phyloP scores from a whole-genome alignment of 2,888 invertebrate species.

The Trichopoda pennipes region DNA sequence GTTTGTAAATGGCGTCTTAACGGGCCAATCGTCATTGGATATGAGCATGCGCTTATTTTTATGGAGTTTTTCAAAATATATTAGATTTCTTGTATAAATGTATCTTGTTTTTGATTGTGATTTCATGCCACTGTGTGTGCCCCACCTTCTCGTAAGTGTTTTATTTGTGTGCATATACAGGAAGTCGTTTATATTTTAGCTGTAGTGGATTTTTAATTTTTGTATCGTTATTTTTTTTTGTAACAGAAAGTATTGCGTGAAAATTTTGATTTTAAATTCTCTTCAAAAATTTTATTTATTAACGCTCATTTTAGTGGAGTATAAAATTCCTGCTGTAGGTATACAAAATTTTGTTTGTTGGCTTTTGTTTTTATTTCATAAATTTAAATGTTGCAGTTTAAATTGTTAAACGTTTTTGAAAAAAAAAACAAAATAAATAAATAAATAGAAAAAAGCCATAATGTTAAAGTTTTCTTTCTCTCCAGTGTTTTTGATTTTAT shows the following conservation, averaged over 20 bases:
- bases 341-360: slow-evolving; percentile 1
- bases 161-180: not conserved
- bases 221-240: slow-evolving; percentile 26
- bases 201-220: slow-evolving; percentile 6
- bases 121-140: slow-evolving; percentile 40
- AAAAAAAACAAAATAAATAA: not conserved
- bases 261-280: slow-evolving; percentile 40
- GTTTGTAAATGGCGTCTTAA: slow-evolving; percentile 79
- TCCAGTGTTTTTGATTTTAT: slow-evolving; percentile 31
- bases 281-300: slow-evolving; percentile 48
- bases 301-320: slow-evolving; percentile 59
- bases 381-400: slow-evolving; percentile 23
- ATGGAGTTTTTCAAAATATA: slow-evolving; percentile 23
- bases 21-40: slow-evolving; percentile 79
- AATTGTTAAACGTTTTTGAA: slow-evolving; percentile 47
- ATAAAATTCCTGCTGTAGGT: slow-evolving; percentile 50
- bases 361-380: not conserved
- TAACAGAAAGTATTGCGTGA: slow-evolving; percentile 22
- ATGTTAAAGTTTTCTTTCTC: not conserved
- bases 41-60: slow-evolving; percentile 75
- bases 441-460: not conserved
- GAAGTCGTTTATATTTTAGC: slow-evolving; percentile 7
- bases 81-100: slow-evolving; percentile 9
- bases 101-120: not conserved
- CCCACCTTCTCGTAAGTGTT: slow-evolving; percentile 63